A percentile compares a stretch with the other conserved stretches of the same genome.
These are phyloP conservation scores for Xenentodon cancila DNA, from an alignment of 2,797 vertebrate genomes.

Conservation along the genomic window DNA sequence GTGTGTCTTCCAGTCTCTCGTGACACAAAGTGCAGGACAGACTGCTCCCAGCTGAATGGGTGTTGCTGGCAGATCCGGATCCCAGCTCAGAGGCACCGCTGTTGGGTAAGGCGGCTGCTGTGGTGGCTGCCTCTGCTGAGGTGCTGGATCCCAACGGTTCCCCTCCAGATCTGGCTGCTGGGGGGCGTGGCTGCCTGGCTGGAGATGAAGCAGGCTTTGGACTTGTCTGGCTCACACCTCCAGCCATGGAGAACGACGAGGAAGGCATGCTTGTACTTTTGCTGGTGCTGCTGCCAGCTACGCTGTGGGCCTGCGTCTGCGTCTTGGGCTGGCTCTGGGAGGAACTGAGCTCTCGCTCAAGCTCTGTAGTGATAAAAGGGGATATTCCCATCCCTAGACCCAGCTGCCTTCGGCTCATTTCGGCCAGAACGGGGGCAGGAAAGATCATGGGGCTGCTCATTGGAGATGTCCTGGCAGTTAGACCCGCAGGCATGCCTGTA, in stretches of 20 bases:
- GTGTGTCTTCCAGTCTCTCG: slow-evolving; percentile 84
- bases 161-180: slow-evolving; percentile 61
- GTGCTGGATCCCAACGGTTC: slow-evolving; percentile 72
- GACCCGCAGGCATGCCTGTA: slow-evolving; percentile 81
- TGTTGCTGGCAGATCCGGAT: slow-evolving; percentile 63
- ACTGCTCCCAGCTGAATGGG: slow-evolving; percentile 68
- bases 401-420: slow-evolving; percentile 82
- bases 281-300: slow-evolving; percentile 45
- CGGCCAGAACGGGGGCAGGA: slow-evolving; percentile 83
- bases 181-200: slow-evolving; percentile 71
- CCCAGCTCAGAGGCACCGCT: slow-evolving; percentile 74
- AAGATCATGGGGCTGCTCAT: slow-evolving; percentile 78
- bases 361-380: slow-evolving; percentile 83
- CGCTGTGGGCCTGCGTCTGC: slow-evolving; percentile 53
- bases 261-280: slow-evolving; percentile 34
- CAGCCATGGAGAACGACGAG: slow-evolving; percentile 63
- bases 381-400: slow-evolving; percentile 76
- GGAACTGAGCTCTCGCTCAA: slow-evolving; percentile 84
- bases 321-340: slow-evolving; percentile 65
- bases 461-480: slow-evolving; percentile 77
- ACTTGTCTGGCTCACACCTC: slow-evolving; percentile 75
- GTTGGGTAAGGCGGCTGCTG: slow-evolving; percentile 73
- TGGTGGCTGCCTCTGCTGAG: slow-evolving; percentile 71
- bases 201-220: slow-evolving; percentile 78
- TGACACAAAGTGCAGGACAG: slow-evolving; percentile 86